Percentiles rank a stretch among this genome's conserved stretches.
Conservation (phyloP, 2,888 invertebrate genomes). For the Scaptomyza tumidula region DNA sequence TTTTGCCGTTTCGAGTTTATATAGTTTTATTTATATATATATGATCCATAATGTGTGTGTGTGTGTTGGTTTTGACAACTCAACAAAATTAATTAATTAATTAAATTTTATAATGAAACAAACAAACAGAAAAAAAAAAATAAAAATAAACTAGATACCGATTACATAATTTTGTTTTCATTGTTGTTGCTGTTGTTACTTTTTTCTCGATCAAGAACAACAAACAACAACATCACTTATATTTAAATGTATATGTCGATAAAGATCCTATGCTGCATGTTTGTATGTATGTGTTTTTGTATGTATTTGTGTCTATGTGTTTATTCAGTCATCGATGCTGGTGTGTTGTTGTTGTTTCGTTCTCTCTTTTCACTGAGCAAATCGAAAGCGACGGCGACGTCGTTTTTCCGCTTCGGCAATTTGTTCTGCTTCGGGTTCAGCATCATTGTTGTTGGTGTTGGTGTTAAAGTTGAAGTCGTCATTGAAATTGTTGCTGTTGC, state of each 20-base stretch:
- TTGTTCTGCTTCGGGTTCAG: conserved; percentile 3
- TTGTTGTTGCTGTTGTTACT: conserved; percentile 9
- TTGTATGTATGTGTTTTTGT: neutral
- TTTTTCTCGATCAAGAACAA: neutral
- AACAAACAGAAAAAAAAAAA: conserved; percentile 4
- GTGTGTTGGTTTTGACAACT: conserved; percentile 35
- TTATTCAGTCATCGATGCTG: conserved; percentile 43
- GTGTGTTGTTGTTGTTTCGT: neutral
- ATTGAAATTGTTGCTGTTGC: neutral
- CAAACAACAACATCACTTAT: conserved; percentile 43
- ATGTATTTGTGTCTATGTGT: neutral
- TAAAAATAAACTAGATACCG: conserved; percentile 27
- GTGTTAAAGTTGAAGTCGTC: conserved; percentile 4
- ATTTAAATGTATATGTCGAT: conserved; percentile 15
- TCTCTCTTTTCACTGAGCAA: conserved; percentile 39
- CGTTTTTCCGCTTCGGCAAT: conserved; percentile 1
- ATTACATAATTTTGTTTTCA: conserved; percentile 9
- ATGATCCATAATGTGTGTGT: neutral
- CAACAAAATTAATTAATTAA: conserved; percentile 43
- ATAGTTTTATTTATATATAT: conserved; percentile 44
- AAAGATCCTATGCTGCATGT: conserved; percentile 2
- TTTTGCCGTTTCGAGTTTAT: conserved; percentile 19
- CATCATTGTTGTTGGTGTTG: conserved; percentile 17
- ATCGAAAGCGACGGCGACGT: conserved; percentile 54
- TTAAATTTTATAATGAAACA: conserved; percentile 18